Evolutionary conservation across 2,113 vertebrate species (phyloP).

Genomic region (Hippocampus guttulatus): DNA sequence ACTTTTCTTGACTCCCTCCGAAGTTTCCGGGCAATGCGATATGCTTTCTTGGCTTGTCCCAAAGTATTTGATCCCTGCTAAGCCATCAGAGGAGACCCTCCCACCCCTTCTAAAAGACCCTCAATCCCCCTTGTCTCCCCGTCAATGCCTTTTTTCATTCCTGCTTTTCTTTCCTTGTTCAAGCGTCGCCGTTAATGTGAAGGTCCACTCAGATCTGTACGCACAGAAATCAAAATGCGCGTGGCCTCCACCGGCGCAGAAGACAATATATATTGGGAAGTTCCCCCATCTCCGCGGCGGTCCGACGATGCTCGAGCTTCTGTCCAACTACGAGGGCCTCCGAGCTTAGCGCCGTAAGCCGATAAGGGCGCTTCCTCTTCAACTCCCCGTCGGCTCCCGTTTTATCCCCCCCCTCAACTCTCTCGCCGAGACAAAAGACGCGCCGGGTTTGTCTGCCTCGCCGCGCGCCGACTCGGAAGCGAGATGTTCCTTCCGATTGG

Average conservation of each 20-base stretch:
- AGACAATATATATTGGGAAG: constrained; percentile 31
- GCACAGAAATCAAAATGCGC: constrained; percentile 27
- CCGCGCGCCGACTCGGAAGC: constrained; percentile 23
- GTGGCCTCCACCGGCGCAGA: constrained; percentile 11
- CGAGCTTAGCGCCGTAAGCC: constrained; percentile 35
- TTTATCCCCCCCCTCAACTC: constrained; percentile 66
- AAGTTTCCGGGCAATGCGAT: constrained; percentile 36
- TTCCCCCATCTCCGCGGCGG: constrained; percentile 12
- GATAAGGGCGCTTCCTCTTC: constrained; percentile 70
- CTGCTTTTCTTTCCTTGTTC: constrained; percentile 42
- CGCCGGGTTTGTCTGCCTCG: constrained; percentile 35
- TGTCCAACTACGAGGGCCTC: constrained; percentile 17
- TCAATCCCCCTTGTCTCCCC: constrained; percentile 37
- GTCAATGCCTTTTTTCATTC: constrained; percentile 40
- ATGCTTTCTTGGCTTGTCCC: constrained; percentile 29
- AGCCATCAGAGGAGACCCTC: constrained; percentile 39
- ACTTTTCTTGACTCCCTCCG: constrained; percentile 7
- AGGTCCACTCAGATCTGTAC: constrained; percentile 18
- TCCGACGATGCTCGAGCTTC: constrained; percentile 12
- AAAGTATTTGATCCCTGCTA: constrained; percentile 54
- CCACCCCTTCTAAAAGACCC: constrained; percentile 33
- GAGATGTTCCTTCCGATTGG: constrained; percentile 46
- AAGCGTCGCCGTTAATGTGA: constrained; percentile 40
- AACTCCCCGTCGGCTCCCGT: constrained; percentile 53
- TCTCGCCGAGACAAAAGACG: constrained; percentile 61